A percentile compares a stretch with the other conserved stretches of the same genome.
Conservation (phyloP, 2,113 vertebrate genomes). For the Oncorhynchus mykiss region DNA sequence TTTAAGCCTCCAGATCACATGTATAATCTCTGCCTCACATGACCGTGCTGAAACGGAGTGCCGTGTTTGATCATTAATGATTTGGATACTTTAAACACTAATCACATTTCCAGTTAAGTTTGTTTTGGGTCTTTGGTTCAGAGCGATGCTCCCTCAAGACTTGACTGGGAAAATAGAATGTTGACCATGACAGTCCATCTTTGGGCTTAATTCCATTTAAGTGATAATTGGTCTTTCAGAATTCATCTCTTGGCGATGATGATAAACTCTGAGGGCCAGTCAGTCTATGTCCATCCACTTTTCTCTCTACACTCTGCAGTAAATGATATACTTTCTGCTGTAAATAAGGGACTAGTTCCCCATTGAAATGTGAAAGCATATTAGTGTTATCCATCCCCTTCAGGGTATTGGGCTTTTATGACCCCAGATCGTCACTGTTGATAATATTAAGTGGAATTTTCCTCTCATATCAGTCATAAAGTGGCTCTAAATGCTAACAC, state of each 20-base stretch:
- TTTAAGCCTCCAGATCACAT: slow-evolving; percentile 70
- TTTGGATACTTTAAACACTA: slow-evolving; percentile 25
- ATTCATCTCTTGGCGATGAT: slow-evolving; percentile 27
- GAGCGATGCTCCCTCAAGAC: slow-evolving; percentile 31
- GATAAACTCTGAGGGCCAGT: slow-evolving; percentile 59
- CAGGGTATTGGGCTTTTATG: slow-evolving; percentile 73
- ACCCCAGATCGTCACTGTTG: slow-evolving; percentile 66
- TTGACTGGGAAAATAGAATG: slow-evolving; percentile 7
- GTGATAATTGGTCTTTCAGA: slow-evolving; percentile 72
- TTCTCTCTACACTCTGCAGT: slow-evolving; percentile 53
- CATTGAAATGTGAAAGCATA: slow-evolving; percentile 73
- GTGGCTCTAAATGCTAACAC: slow-evolving; percentile 70
- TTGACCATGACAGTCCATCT: slow-evolving; percentile 55
- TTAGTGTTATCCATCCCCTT: slow-evolving; percentile 77
- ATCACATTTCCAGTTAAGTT: slow-evolving; percentile 25
- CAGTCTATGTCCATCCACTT: slow-evolving; percentile 67
- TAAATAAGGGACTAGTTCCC: slow-evolving; percentile 75
- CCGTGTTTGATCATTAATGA: slow-evolving; percentile 57
- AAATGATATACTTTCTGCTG: slow-evolving; percentile 72
- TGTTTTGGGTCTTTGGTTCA: slow-evolving; percentile 28
- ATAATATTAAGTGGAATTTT: slow-evolving; percentile 80
- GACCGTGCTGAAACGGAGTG: slow-evolving; percentile 55
- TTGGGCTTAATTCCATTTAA: slow-evolving; percentile 74
- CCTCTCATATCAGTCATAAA: slow-evolving; percentile 68
- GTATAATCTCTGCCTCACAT: slow-evolving; percentile 70